Evolutionary conservation across 2,113 vertebrate genomes (phyloP).

Genomic region (Abramis brama): DNA sequence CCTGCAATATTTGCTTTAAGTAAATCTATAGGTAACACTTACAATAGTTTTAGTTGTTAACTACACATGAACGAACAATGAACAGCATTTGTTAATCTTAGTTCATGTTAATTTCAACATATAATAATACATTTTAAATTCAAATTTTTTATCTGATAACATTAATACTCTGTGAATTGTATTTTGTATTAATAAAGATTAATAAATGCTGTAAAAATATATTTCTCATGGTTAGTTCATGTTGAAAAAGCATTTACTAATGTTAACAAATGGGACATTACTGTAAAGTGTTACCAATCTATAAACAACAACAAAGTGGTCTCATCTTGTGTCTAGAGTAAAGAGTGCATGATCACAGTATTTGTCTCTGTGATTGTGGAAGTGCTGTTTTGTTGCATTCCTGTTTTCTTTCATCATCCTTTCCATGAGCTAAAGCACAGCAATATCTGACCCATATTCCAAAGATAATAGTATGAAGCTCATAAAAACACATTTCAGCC

Average conservation of each 20-base stretch:
- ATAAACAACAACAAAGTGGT: neutral
- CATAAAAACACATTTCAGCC: neutral
- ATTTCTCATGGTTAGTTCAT: neutral
- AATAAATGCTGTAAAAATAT: neutral
- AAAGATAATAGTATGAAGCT: neutral
- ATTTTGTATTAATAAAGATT: no score
- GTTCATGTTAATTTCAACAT: no score
- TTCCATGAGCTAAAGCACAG: neutral
- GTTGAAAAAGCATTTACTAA: neutral
- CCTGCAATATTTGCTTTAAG: neutral
- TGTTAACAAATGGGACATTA: neutral
- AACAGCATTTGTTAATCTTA: no score
- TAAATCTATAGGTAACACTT: neutral
- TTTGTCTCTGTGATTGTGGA: neutral
- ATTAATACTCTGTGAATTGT: no score
- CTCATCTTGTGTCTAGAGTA: neutral
- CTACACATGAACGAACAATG: neutral
- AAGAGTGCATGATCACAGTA: neutral
- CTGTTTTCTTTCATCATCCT: neutral
- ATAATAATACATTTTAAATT: neutral
- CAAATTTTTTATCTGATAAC: neutral
- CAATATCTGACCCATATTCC: neutral
- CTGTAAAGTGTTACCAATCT: neutral
- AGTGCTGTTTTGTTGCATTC: slow-evolving; percentile 17
- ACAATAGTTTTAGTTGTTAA: neutral